A percentile compares a stretch with the other conserved stretches of the same genome.
Conservation (phyloP, 2,797 vertebrate genomes). For the Hyperoplus lanceolatus region DNA sequence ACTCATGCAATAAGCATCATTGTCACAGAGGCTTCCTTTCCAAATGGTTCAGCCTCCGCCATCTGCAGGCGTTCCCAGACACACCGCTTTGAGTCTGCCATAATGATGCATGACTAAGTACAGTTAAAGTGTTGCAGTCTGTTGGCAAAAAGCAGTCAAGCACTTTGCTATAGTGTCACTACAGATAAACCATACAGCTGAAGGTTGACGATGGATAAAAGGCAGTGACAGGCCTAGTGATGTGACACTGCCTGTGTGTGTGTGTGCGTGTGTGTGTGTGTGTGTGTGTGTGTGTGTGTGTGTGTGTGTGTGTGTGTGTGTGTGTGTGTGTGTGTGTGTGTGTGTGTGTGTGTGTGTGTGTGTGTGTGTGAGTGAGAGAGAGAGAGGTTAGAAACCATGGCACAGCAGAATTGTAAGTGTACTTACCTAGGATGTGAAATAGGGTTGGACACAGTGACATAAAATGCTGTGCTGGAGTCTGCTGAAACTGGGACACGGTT, state of each 20-base stretch:
- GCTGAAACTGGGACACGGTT: conserved; percentile 79
- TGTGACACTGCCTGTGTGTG: conserved; percentile 66
- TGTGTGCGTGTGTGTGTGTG: conserved; percentile 52
- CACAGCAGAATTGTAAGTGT: conserved; percentile 80
- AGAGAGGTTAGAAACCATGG: conserved; percentile 80
- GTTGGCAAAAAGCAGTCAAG: conserved; percentile 86
- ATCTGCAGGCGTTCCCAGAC: conserved; percentile 85
- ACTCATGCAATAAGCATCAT: conserved; percentile 83
- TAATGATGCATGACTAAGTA: conserved; percentile 88
- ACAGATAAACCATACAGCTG: conserved; percentile 84
- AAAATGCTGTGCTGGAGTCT: conserved; percentile 81
- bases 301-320: conserved; percentile 49
- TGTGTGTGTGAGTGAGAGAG: conserved; percentile 28
- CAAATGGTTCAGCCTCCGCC: conserved; percentile 81
- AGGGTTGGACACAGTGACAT: conserved; percentile 79
- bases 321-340: conserved; percentile 54
- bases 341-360: conserved; percentile 51
- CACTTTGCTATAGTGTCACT: conserved; percentile 87
- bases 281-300: conserved; percentile 26
- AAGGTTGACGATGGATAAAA: conserved; percentile 86
- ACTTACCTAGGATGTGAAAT: conserved; percentile 81
- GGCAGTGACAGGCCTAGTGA: conserved; percentile 83
- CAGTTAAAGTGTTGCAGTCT: conserved; percentile 88
- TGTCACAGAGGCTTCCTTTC: conserved; percentile 81
- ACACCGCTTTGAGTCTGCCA: conserved; percentile 83